Evolutionary conservation across 2,797 vertebrate species (phyloP), one percentile per base, ranked within the genome.

Genomic region (Sebastes trivittatus): DNA sequence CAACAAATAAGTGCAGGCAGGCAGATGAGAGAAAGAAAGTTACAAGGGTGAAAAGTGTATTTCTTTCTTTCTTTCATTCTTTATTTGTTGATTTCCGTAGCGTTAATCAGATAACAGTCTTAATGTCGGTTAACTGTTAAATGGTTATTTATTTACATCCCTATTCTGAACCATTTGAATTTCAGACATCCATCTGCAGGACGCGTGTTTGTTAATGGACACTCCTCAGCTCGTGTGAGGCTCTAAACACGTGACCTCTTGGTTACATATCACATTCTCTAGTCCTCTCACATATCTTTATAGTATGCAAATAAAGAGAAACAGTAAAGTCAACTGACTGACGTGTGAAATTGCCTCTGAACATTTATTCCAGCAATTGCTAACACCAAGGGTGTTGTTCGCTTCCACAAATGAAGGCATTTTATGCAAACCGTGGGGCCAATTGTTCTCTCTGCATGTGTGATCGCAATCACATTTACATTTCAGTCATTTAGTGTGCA

Each of bases 391-490:
- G 78, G 65, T 42, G 78, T 65, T 5, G 75, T 64, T 83, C 34
- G 5, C 60, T 34, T 56, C 56, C 64, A 42, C 63, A 80, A 69
- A 81, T 29, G 61, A 85, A 69, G 61, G 58, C 27, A 5, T 49
- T 84, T 84, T 77, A 85, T 88, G 72, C 78, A 85, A 86, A 85
- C 59, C 36, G 23, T 1, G 27, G 63, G 60, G 59, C 75, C 73
- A 18, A 68, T 75, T 72, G 77, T 83, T 80, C 65, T 72, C 83
- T 68, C 76, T 62, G 83, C 83, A 36, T 80, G 86, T n/a, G 22
- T 38, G 79, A 84, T 58, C 20, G 78, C 86, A 87, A 87, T 88
- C 90, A 88, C 86, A 86, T 89, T 87, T 78, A 56, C 88, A 91
- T 83, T 70, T 79, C 1, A 9, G 75, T 79, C 75, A 27, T 75